Evolutionary conservation across 2,888 invertebrate species (phyloP), one percentile per base, ranked within the genome.

Genomic region (Dynastes maya): DNA sequence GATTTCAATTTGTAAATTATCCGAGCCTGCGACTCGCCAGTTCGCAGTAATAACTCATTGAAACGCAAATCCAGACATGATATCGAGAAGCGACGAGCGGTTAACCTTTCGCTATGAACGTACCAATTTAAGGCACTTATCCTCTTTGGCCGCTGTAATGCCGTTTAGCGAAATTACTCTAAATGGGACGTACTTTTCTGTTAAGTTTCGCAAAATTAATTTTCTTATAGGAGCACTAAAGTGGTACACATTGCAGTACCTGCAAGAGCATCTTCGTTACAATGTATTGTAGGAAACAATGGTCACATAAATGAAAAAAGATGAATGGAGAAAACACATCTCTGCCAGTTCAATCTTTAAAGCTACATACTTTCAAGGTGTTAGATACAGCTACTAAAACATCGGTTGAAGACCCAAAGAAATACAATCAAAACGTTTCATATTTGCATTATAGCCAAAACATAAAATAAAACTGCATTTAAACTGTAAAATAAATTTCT

Each of bases 1-100:
- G 40, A n/a, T 61, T 74, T 63, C 65, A 64, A 67, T 72, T 78
- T 71, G 65, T 71, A 78, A 78, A 64, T 72, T 78, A 78, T 72
- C 55, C 53, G 27, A 29, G 51, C 29, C 68, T 51, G 49, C 51
- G 63, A 63, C 29, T 58, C 63, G 9, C 32, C 32, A 63, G 65
- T 68, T n/a, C 27, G 8, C 55, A 6, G 29, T 67, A 76, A 76
- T 68, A 76, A 76, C 68, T 76, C 76, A 68, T 76, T 68, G 76
- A 76, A 76, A 68, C 76, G 27, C 55, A 76, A 68, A 76, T 76
- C 58, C 68, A 76, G 68, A 55, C 68, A 55, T 76, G 76, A 58
- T 64, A 76, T 65, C 4, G 76, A 55, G 68, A 61, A 74, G 45
- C 58, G 72, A 45, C 40, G 45, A 37, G 55, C 40, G 32, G 22